Evolutionary conservation across 2,113 vertebrate genomes (phyloP).

Genomic region (Hippolais icterina): DNA sequence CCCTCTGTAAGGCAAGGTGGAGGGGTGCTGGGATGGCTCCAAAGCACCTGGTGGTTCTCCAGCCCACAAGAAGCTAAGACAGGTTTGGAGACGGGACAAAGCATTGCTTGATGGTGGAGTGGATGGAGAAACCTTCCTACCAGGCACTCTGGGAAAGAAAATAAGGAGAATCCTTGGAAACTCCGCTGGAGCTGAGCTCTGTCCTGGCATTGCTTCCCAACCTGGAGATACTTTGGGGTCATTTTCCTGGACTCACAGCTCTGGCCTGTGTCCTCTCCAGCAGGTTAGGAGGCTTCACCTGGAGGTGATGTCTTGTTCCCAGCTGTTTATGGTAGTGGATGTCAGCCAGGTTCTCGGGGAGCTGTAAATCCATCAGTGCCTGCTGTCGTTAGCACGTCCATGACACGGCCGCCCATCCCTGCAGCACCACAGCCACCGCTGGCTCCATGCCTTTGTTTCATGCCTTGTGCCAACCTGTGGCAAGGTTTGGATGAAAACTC

Average conservation of each 20-base stretch:
- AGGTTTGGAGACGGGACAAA: not conserved
- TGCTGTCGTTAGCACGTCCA: rapidly evolving
- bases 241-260: not conserved
- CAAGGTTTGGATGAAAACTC: not conserved
- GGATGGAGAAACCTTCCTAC: not conserved
- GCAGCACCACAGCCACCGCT: rapidly evolving
- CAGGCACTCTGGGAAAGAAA: not conserved
- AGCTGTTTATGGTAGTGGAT: not conserved
- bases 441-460: not conserved
- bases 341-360: rapidly evolving
- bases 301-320: not conserved
- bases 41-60: not conserved
- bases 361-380: not conserved
- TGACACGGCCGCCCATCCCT: rapidly evolving
- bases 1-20: not conserved
- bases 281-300: not conserved
- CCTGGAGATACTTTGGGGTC: rapidly evolving
- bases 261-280: not conserved
- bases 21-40: not conserved
- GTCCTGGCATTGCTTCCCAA: rapidly evolving
- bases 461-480: not conserved
- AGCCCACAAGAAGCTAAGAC: not conserved
- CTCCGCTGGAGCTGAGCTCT: not conserved
- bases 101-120: not conserved
- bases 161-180: not conserved